phyloP scores from a whole-genome alignment of 2,113 vertebrate species.

The Seriola aureovittata region DNA sequence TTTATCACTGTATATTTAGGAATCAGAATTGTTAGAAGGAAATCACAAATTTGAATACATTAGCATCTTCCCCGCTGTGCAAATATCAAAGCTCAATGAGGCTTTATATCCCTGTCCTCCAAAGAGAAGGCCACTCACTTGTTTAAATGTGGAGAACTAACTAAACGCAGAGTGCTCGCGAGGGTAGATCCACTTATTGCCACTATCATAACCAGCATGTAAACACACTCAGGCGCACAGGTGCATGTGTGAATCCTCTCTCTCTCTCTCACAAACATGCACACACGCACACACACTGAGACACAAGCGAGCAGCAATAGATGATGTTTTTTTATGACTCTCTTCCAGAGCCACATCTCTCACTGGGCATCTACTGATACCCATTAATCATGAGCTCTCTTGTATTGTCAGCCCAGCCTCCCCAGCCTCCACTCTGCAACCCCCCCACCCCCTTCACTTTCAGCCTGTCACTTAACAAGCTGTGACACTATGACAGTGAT shows the following conservation, averaged over 20 bases:
- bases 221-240: conserved; percentile 32
- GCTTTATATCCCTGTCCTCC: conserved; percentile 39
- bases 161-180: conserved; percentile 5
- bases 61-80: conserved; percentile 50
- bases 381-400: conserved; percentile 81
- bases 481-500: conserved; percentile 80
- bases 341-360: conserved; percentile 60
- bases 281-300: conserved; percentile 17
- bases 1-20: conserved; percentile 61
- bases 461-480: conserved; percentile 83
- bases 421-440: conserved; percentile 37
- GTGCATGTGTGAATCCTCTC: conserved; percentile 42
- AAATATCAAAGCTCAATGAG: conserved; percentile 55
- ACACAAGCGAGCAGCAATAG: conserved; percentile 44
- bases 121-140: conserved; percentile 45
- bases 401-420: conserved; percentile 70
- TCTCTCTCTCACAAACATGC: conserved; percentile 3
- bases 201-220: not conserved
- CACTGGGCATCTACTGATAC: conserved; percentile 70
- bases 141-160: conserved; percentile 46
- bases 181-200: conserved; percentile 28
- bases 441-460: conserved; percentile 71
- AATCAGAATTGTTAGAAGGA: conserved; percentile 48
- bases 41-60: conserved; percentile 57
- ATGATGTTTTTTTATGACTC: conserved; percentile 64